Percentiles rank a stretch among this genome's conserved stretches.
These are phyloP conservation scores for Dendrophyllia cribrosa DNA, from an alignment of 64 coral and sea anemone species.

Conservation along the genomic window DNA sequence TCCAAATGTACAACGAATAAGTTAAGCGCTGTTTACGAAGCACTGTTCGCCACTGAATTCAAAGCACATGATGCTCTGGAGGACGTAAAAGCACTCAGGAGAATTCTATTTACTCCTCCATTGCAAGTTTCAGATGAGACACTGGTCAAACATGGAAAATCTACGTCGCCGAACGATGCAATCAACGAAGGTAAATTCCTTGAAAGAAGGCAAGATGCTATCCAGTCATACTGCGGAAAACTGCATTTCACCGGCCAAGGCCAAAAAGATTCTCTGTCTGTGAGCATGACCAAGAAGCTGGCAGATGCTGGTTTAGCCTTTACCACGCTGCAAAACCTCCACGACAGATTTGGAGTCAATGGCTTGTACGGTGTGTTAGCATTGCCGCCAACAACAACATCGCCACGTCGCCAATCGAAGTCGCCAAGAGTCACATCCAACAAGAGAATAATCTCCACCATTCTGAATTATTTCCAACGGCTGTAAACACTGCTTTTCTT, in stretches of 20 bases:
- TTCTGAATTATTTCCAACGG: background rate
- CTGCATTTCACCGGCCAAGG: background rate
- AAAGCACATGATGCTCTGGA: background rate
- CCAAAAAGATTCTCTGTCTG: background rate
- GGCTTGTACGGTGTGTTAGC: background rate
- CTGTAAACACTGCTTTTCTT: too few species aligned
- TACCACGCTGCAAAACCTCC: background rate
- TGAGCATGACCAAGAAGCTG: background rate
- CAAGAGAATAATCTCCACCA: background rate
- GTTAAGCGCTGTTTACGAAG: background rate
- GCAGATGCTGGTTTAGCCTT: background rate
- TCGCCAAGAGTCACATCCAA: background rate
- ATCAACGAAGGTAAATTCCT: background rate
- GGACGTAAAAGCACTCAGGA: background rate
- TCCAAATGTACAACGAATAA: slow-evolving; percentile 10
- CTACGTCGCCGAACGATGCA: background rate
- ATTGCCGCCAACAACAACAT: background rate
- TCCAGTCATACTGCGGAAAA: background rate
- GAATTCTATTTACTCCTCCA: background rate
- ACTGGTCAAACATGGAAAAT: background rate
- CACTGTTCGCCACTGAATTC: too few species aligned
- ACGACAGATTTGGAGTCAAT: background rate
- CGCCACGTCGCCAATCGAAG: background rate
- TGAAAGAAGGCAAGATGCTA: background rate
- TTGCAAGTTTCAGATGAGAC: background rate